Evolutionary conservation across 1,140 invertebrate genomes (phyloP).

Genomic region (Drosophila simulans): DNA sequence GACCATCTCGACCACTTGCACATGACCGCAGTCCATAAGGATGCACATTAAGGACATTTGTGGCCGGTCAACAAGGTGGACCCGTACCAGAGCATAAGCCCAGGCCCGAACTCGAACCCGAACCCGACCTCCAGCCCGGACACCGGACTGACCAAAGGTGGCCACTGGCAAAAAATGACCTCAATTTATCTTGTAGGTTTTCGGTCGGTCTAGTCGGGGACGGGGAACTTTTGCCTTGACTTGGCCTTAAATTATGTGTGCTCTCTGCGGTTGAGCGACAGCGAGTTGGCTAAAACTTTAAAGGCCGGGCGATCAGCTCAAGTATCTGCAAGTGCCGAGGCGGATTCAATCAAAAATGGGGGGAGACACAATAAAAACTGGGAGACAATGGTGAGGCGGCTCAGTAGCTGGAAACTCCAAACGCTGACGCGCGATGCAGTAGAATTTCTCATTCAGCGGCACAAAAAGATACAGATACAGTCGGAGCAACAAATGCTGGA

Average conservation of each 20-base stretch:
- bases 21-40: constrained; percentile 72
- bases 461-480: constrained; percentile 60
- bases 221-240: constrained; percentile 45
- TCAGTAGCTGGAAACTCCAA: constrained; percentile 51
- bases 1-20: constrained; percentile 72
- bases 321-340: constrained; percentile 56
- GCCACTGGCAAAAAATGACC: constrained; percentile 76
- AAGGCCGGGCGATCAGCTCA: constrained; percentile 30
- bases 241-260: constrained; percentile 71
- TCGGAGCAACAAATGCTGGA: constrained; percentile 29
- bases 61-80: constrained; percentile 76
- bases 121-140: constrained; percentile 39
- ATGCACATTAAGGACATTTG: constrained; percentile 83
- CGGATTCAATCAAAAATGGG: constrained; percentile 69
- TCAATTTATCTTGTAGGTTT: constrained; percentile 81
- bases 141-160: constrained; percentile 64
- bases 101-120: constrained; percentile 8
- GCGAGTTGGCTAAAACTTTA: constrained; percentile 58
- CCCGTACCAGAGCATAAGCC: constrained; percentile 21
- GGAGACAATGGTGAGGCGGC: constrained; percentile 48
- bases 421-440: constrained; percentile 63
- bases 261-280: constrained; percentile 49
- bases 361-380: constrained; percentile 27
- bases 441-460: constrained; percentile 52
- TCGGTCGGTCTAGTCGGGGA: constrained; percentile 24